Conservation (phyloP, 1,140 invertebrate species). For the Halesus radiatus region DNA sequence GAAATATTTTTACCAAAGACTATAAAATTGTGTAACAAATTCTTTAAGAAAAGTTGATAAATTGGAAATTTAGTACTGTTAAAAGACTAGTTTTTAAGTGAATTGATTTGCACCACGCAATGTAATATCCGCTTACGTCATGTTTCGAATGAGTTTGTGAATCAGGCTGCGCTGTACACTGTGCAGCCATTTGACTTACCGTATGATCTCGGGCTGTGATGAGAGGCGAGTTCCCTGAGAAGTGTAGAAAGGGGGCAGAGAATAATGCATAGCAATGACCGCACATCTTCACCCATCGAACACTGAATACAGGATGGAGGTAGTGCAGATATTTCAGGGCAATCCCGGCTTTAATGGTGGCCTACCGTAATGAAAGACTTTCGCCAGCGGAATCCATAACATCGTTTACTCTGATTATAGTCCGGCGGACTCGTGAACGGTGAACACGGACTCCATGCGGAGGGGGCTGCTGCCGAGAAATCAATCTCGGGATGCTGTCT, state of each 20-base stretch:
- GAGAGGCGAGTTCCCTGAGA: background rate
- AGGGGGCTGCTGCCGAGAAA: background rate
- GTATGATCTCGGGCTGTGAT: too few species aligned
- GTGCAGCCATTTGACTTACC: too few species aligned
- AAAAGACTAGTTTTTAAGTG: too few species aligned
- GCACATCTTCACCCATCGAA: background rate
- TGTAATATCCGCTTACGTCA: too few species aligned
- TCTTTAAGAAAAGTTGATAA: too few species aligned
- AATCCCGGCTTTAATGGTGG: background rate
- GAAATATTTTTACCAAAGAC: too few species aligned
- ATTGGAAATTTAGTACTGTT: too few species aligned
- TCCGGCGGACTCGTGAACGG: conserved; percentile 17
- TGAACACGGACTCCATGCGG: background rate
- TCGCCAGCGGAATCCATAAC: conserved; percentile 17
- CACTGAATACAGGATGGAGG: too few species aligned
- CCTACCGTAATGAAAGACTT: conserved; percentile 27
- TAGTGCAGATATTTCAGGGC: background rate
- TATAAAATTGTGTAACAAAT: too few species aligned
- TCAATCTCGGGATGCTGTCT: background rate
- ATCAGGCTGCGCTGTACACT: too few species aligned
- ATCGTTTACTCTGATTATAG: conserved; percentile 34
- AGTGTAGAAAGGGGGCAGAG: background rate
- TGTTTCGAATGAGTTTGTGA: too few species aligned
- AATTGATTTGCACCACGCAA: too few species aligned
- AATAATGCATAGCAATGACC: conserved; percentile 3